Evolutionary conservation across 53 echinoderm and acorn worm genomes (phyloP).

Genomic region (Mesocentrotus franciscanus): DNA sequence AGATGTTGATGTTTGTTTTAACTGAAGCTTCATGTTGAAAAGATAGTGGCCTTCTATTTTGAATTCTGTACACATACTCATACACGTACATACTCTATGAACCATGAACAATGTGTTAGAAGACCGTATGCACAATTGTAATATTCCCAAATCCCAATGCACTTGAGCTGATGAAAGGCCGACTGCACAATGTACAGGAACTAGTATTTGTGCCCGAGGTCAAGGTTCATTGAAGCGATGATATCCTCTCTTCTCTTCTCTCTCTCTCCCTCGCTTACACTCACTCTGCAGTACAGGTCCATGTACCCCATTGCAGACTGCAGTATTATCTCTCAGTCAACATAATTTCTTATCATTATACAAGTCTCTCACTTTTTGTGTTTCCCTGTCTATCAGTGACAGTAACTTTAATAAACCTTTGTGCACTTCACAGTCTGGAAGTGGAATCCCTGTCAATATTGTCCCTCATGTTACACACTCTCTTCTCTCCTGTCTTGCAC

Average conservation of each 20-base stretch:
- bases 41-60: neutral
- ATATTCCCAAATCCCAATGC: conserved; percentile 26
- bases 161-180: conserved; percentile 24
- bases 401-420: no score
- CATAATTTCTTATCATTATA: no score
- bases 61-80: neutral
- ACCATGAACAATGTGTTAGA: conserved; percentile 11
- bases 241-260: neutral
- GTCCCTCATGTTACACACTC: no score
- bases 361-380: no score
- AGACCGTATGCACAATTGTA: neutral
- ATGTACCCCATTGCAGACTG: neutral
- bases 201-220: conserved; percentile 27
- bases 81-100: conserved; percentile 2
- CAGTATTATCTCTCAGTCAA: neutral
- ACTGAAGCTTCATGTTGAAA: neutral
- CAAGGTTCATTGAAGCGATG: conserved; percentile 47
- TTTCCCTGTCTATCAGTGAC: no score
- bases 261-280: neutral
- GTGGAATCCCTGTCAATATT: no score
- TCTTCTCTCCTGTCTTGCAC: no score
- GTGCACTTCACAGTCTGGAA: no score
- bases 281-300: neutral
- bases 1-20: neutral
- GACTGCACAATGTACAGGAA: conserved; percentile 25